phyloP scores from a whole-genome alignment of 2,797 vertebrate genomes.

The Moxostoma hubbsi region DNA sequence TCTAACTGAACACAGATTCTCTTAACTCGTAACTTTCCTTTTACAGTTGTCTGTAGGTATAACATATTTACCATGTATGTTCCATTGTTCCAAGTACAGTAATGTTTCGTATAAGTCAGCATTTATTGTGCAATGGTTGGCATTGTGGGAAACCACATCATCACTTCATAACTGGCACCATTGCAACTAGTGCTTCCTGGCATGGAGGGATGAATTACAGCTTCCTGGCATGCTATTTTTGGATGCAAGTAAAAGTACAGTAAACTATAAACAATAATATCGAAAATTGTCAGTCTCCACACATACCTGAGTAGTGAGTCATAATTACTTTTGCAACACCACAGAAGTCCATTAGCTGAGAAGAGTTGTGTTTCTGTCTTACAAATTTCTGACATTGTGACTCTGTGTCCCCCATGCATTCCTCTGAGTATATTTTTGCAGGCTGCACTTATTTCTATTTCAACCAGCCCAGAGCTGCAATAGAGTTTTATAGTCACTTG shows the following conservation, averaged over 20 bases:
- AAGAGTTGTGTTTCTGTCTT: constrained; percentile 1
- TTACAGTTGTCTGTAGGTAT: no score
- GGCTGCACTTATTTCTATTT: constrained; percentile 11
- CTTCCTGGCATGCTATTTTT: constrained; percentile 60
- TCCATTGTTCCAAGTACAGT: no score
- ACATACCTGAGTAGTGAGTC: constrained; percentile 23
- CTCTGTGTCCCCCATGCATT: constrained; percentile 26
- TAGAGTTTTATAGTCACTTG: constrained; percentile 20
- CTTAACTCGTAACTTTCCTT: no score
- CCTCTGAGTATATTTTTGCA: constrained; percentile 36
- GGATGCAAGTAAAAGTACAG: constrained; percentile 62
- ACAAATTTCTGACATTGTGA: constrained; percentile 12
- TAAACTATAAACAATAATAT: constrained; percentile 40
- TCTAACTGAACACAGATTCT: no score
- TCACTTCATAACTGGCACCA: constrained; percentile 26
- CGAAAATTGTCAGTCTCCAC: constrained; percentile 31
- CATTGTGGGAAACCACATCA: constrained; percentile 18
- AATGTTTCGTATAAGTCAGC: background rate
- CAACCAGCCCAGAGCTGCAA: background rate
- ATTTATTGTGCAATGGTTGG: constrained; percentile 17
- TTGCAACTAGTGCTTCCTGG: constrained; percentile 44
- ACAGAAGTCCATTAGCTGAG: constrained; percentile 42
- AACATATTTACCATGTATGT: no score
- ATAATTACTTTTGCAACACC: constrained; percentile 14
- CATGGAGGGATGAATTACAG: constrained; percentile 13